phyloP scores from a whole-genome alignment of 2,113 vertebrate genomes.

The Crypturellus undulatus region DNA sequence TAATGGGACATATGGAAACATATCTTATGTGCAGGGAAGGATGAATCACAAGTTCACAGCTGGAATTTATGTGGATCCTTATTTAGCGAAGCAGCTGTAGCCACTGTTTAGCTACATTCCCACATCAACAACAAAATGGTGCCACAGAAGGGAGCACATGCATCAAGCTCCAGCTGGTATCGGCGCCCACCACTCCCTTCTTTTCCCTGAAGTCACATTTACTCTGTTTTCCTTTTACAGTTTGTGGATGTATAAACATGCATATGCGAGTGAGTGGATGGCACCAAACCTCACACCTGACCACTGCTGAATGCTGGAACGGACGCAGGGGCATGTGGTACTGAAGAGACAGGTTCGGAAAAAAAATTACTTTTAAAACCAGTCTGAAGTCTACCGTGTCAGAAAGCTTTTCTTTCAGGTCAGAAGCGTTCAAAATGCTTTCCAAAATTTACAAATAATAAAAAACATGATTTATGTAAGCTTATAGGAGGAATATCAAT shows the following conservation, averaged over 20 bases:
- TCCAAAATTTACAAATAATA: not conserved
- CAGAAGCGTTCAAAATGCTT: not conserved
- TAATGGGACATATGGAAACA: conserved; percentile 70
- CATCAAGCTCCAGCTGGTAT: conserved; percentile 70
- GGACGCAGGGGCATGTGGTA: not conserved
- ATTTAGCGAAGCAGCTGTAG: conserved; percentile 70
- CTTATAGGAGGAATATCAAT: not conserved
- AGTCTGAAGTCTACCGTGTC: not conserved
- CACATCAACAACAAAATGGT: conserved; percentile 72
- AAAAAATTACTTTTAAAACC: not conserved
- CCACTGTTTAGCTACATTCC: conserved; percentile 71
- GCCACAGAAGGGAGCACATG: conserved; percentile 68
- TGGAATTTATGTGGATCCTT: conserved; percentile 71
- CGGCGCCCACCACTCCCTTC: conserved; percentile 33
- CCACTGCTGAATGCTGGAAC: conserved; percentile 12
- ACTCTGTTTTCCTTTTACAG: conserved; percentile 54
- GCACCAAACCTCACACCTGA: conserved; percentile 41
- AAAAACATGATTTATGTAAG: not conserved
- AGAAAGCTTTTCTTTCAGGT: not conserved
- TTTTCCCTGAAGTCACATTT: conserved; percentile 59
- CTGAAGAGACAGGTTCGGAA: not conserved
- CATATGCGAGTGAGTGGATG: conserved; percentile 28
- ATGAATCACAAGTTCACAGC: conserved; percentile 72
- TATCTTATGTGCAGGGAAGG: conserved; percentile 62
- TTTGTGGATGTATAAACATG: conserved; percentile 53